These are phyloP conservation scores for Chrysolina oricalcia DNA, from an alignment of 2,888 invertebrate genomes.

Conservation along the genomic window DNA sequence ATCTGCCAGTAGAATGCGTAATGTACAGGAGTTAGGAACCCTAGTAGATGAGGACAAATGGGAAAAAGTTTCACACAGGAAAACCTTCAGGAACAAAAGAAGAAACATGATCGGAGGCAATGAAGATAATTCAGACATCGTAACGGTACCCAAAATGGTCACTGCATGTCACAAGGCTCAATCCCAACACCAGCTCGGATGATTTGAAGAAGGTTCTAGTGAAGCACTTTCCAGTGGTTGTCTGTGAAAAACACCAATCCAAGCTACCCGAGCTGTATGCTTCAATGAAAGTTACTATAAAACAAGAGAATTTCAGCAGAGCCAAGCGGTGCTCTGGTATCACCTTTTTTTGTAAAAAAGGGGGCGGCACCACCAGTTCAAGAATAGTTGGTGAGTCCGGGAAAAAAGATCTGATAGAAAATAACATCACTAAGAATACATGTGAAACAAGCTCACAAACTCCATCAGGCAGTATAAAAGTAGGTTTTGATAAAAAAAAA, in stretches of 20 bases:
- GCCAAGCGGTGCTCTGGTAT: not conserved
- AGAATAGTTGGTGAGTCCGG: not conserved
- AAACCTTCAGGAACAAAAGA: not conserved
- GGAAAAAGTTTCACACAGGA: too few relatives aligned
- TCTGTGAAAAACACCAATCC: not conserved
- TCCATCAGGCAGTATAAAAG: too few relatives aligned
- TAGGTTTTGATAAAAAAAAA: not conserved
- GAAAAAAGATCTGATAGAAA: not conserved
- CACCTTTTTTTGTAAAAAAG: conserved; percentile 3
- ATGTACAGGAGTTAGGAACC: not conserved
- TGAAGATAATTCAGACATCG: not conserved
- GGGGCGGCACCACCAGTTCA: not conserved
- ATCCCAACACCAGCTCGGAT: too few relatives aligned
- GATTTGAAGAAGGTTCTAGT: conserved; percentile 6
- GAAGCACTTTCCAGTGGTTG: not conserved
- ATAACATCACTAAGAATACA: not conserved
- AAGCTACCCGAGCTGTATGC: conserved; percentile 1
- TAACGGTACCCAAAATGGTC: not conserved
- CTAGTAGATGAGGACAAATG: not conserved
- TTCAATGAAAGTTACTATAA: conserved; percentile 13
- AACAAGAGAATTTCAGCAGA: not conserved
- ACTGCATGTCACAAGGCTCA: conserved; percentile 1
- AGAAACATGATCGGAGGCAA: conserved; percentile 7
- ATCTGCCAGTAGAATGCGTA: not conserved
- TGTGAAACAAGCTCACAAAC: too few relatives aligned